Percentiles rank a stretch among this genome's conserved stretches.
Evolutionary conservation across 2,113 vertebrate genomes (phyloP).

Genomic region (Brienomyrus brachyistius): DNA sequence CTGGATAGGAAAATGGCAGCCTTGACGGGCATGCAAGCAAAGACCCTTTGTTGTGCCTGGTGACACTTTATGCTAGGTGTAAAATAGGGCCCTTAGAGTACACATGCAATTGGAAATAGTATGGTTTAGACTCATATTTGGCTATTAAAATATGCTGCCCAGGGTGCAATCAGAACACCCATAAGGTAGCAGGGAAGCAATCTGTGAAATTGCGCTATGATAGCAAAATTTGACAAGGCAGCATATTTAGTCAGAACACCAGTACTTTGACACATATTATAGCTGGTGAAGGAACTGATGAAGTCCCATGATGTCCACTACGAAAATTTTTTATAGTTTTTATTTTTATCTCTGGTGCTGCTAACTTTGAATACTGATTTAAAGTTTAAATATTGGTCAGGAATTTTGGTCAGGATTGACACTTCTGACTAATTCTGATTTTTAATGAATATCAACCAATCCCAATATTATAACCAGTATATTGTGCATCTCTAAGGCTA

Average conservation of each 20-base stretch:
- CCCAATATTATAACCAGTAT: too few species aligned
- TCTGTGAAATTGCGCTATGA: background rate
- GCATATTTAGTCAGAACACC: background rate
- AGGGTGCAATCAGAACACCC: too few species aligned
- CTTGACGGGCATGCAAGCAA: background rate
- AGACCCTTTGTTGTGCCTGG: background rate
- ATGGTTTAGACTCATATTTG: too few species aligned
- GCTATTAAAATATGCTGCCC: background rate
- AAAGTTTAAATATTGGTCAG: too few species aligned
- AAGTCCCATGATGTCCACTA: background rate
- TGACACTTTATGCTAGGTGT: background rate
- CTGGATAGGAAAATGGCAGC: background rate
- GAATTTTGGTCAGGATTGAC: too few species aligned
- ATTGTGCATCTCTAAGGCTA: too few species aligned
- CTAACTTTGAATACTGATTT: too few species aligned
- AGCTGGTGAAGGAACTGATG: too few species aligned
- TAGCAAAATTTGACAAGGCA: background rate
- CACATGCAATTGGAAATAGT: background rate
- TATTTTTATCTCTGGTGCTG: too few species aligned
- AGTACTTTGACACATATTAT: background rate
- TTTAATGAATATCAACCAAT: too few species aligned
- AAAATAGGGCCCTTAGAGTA: background rate
- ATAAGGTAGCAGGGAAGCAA: background rate
- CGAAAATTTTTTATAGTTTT: background rate
- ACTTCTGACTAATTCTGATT: too few species aligned